A percentile compares a stretch with the other conserved stretches of the same genome.
Conservation (phyloP, 2,113 vertebrate genomes). For the Takifugu flavidus region DNA sequence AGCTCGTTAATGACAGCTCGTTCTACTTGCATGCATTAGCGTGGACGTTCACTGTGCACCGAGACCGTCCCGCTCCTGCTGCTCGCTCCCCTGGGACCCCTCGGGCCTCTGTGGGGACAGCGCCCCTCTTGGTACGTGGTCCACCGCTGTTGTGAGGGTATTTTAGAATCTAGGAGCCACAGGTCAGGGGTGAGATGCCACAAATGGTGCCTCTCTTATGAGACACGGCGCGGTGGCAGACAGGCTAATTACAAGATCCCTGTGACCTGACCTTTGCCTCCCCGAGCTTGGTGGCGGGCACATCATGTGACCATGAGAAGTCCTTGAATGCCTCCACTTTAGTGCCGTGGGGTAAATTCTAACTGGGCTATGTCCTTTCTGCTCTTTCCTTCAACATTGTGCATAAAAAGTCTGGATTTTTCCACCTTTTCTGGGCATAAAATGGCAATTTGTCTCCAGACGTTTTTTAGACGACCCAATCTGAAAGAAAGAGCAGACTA, state of each 20-base stretch:
- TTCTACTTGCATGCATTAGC: no score
- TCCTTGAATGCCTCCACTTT: no score
- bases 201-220: slow-evolving; percentile 48
- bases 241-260: slow-evolving; percentile 61
- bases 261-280: slow-evolving; percentile 71
- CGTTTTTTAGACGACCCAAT: neutral
- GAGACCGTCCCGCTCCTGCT: slow-evolving; percentile 6
- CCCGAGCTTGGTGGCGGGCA: slow-evolving; percentile 12
- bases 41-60: neutral
- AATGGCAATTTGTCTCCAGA: neutral
- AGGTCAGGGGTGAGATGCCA: slow-evolving; percentile 72
- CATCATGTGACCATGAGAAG: slow-evolving; percentile 40
- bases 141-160: slow-evolving; percentile 33
- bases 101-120: slow-evolving; percentile 28
- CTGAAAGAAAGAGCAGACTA: neutral
- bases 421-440: neutral
- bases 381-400: neutral
- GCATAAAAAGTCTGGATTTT: neutral
- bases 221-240: slow-evolving; percentile 53
- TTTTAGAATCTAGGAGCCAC: slow-evolving; percentile 54
- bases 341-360: no score
- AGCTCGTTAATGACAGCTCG: no score
- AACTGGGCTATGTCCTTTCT: neutral
- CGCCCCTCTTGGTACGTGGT: slow-evolving; percentile 29
- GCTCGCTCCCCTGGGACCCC: slow-evolving; percentile 2